A percentile compares a stretch with the other conserved stretches of the same genome.
phyloP scores from a whole-genome alignment of 2,888 invertebrate species.

The Drosophila affinis region DNA sequence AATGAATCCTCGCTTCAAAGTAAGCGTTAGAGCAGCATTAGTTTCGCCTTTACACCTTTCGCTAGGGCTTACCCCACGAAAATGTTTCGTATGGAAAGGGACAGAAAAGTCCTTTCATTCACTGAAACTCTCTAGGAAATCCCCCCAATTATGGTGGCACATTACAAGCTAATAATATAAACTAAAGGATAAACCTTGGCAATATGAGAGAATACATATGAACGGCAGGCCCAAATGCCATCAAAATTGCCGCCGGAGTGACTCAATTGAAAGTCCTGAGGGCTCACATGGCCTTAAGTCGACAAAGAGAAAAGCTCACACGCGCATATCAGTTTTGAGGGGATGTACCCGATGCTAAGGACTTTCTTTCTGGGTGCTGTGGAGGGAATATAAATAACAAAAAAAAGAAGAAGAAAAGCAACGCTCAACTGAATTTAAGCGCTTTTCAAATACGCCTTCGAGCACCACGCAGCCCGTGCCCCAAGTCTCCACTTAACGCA shows the following conservation, averaged over 20 bases:
- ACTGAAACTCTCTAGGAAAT: slow-evolving; percentile 35
- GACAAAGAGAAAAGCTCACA: slow-evolving; percentile 32
- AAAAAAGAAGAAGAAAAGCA: slow-evolving; percentile 35
- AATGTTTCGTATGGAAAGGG: background rate
- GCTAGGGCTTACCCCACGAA: background rate
- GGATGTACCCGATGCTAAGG: slow-evolving; percentile 38
- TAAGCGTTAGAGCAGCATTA: background rate
- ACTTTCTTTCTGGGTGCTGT: slow-evolving; percentile 29
- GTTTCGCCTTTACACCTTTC: background rate
- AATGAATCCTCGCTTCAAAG: background rate
- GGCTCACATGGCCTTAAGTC: slow-evolving; percentile 58
- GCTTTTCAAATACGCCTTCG: slow-evolving; percentile 67
- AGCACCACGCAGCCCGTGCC: slow-evolving; percentile 54
- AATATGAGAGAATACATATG: slow-evolving; percentile 59
- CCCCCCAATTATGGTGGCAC: slow-evolving; percentile 70
- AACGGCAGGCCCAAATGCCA: slow-evolving; percentile 68
- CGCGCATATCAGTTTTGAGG: slow-evolving; percentile 29
- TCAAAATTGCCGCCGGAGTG: slow-evolving; percentile 65
- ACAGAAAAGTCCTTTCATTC: background rate
- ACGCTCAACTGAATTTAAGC: slow-evolving; percentile 69
- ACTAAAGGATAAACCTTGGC: slow-evolving; percentile 71
- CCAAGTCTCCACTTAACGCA: slow-evolving; percentile 73
- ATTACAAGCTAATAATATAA: slow-evolving; percentile 77
- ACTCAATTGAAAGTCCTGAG: slow-evolving; percentile 45
- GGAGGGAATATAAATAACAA: slow-evolving; percentile 24